Base-by-base conservation (phyloP, 2,113 vertebrate species). In the Okapia johnstoni region DNA sequence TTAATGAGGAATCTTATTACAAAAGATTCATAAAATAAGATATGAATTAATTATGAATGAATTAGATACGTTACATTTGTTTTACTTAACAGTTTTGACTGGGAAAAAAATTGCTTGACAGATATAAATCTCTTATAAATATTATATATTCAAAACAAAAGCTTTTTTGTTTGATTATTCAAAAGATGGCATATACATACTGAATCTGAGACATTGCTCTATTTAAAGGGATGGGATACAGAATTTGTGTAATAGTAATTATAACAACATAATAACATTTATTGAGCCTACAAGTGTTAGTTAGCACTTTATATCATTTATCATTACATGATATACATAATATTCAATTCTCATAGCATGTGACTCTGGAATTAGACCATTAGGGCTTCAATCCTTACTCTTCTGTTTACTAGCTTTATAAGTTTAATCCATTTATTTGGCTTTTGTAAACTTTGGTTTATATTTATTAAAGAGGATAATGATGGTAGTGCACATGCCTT, bases 1-100 rank as follows among this genome's bases (percentile, higher is more conserved):
- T 96, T 61, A 94, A 25, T 92, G 63, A 94, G 79, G 19, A 17
- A 46, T 43, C 70, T 92, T 96, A 77, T 57, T 52, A 66, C 23
- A n/a, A 40, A 26, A 87, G 81, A 73, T 92, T 88, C 60, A 84
- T 92, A 90, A 97, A 95, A 36, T 63, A 91, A 88, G 1, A 14
- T 28, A 55, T 50, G 16, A 89, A 57, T 40, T 70, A 70, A 40
- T 40, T 40, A 73, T 73, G 36, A 73, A 61, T 43, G 13, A 89
- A 61, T 94, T 91, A 80, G 10, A 36, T 79, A 25, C 77, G 40
- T 85, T 96, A 93, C 85, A 81, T 85, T 91, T 85, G 23, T 25
- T 90, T 95, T 76, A 70, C n/a, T 93, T 85, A 93, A 52, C 73
- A 85, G 11, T 93, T 97, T 96, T 86, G 80, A 61, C 55, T 93